These are phyloP conservation scores for Bombus cullumanus DNA, from an alignment of 1,140 invertebrate genomes.

Conservation along the genomic window DNA sequence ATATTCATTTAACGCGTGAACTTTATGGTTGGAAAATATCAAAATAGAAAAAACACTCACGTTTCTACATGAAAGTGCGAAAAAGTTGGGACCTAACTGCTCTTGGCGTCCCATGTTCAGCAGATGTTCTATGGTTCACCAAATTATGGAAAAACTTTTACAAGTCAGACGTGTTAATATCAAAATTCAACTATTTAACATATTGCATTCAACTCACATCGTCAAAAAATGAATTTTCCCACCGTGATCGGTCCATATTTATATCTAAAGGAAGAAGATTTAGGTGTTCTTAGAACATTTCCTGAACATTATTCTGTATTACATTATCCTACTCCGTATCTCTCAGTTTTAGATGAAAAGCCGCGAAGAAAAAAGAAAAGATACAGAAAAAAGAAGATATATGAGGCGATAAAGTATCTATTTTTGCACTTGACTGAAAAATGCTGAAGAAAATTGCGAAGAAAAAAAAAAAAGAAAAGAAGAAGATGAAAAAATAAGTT, in stretches of 20 bases:
- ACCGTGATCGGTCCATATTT: neutral
- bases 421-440: constrained; percentile 53
- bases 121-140: neutral
- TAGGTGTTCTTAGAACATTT: constrained; percentile 5
- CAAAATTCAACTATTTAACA: neutral
- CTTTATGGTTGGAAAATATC: neutral
- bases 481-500: constrained; percentile 3
- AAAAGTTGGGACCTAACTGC: neutral
- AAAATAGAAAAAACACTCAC: neutral
- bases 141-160: neutral
- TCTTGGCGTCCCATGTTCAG: neutral
- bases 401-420: constrained; percentile 50
- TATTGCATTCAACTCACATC: neutral
- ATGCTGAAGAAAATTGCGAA: constrained; percentile 55
- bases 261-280: neutral
- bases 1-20: neutral
- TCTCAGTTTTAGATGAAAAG: constrained; percentile 10
- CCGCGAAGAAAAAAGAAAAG: constrained; percentile 9
- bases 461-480: constrained; percentile 38
- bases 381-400: neutral
- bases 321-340: constrained; percentile 1
- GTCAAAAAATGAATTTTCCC: neutral
- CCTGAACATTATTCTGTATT: neutral
- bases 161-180: neutral
- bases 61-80: constrained; percentile 9